Base-by-base conservation (phyloP, 2,113 vertebrate species). In the Bubalus kerabau region DNA sequence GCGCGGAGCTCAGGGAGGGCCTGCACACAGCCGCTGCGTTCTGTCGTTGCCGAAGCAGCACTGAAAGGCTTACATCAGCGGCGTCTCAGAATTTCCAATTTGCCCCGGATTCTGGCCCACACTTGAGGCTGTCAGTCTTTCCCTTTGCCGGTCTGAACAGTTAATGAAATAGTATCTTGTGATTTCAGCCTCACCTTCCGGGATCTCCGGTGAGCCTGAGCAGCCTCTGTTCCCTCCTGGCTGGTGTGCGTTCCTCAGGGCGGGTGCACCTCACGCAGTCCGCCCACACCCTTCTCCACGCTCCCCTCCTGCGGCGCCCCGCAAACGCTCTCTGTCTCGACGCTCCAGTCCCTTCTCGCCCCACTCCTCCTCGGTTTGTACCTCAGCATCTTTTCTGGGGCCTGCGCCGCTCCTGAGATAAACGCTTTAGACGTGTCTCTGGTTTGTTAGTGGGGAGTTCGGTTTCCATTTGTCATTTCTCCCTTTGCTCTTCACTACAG, bases 261-360 rank as follows among this genome's bases (percentile, higher is more conserved):
- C 8, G 30, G n/a, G n/a, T 2, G 2, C 14, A 5, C 0, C 1
- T 4, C 43, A 3, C 0, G 16, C 46, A 3, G 6, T 13, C 26
- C 1, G 8, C 23, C 36, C 14, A 36, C 28, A 6, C 5, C 2
- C 46, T 30, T 16, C 43, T 40, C 50, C n/a, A 24, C 19, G 17
- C 13, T n/a, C 50, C 3, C 23, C 36, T 56, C 50, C 7, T 8
- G 14, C 21, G 6, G 17, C 2, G 8, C 54, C 52, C 17, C 9
- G 17, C 14, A 50, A 5, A 11, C 13, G 13, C 1, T 19, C 78
- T 28, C 43, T 4, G 52, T n/a, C 71, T 10, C 2, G 16, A 40
- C 1, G 14, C 19, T 30, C 32, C 11, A 4, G 15, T 17, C 50
- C 40, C 43, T 28, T 62, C 13, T 3, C 14, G 23, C 15, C 32